These are phyloP conservation scores for Polydrusus tereticollis DNA, from an alignment of 2,888 invertebrate species.

Conservation along the genomic window DNA sequence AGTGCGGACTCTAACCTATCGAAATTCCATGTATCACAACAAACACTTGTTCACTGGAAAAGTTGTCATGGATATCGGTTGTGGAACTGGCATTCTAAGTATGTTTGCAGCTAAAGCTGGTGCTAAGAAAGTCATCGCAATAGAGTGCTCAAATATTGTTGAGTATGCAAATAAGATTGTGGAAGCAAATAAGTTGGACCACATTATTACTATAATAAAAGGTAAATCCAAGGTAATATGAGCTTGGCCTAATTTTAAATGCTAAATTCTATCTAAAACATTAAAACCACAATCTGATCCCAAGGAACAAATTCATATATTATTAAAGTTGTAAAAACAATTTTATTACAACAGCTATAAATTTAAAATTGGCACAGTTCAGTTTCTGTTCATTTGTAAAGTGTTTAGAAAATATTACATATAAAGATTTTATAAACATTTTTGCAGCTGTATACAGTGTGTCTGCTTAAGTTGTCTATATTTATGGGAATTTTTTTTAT, in stretches of 20 bases:
- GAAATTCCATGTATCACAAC: constrained; percentile 99
- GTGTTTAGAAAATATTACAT: too few species aligned
- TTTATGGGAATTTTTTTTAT: too few species aligned
- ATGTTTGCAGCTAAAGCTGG: constrained; percentile 99
- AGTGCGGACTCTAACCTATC: constrained; percentile 97
- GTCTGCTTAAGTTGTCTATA: too few species aligned
- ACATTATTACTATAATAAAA: constrained; percentile 86
- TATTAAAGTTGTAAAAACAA: too few species aligned
- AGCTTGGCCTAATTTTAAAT: neutral
- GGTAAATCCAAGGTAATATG: constrained; percentile 67
- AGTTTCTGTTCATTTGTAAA: too few species aligned
- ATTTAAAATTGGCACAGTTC: too few species aligned
- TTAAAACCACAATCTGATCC: too few species aligned
- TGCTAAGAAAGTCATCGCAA: constrained; percentile 93
- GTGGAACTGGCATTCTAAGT: constrained; percentile 98
- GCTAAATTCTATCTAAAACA: neutral
- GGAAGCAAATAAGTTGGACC: constrained; percentile 84
- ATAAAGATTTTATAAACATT: too few species aligned
- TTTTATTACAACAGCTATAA: too few species aligned
- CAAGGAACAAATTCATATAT: too few species aligned
- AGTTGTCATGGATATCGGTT: constrained; percentile 94
- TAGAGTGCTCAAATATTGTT: constrained; percentile 99
- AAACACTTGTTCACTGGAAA: constrained; percentile 96
- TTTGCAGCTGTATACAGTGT: too few species aligned
- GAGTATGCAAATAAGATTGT: constrained; percentile 97